Evolutionary conservation across 2,888 invertebrate species (phyloP).

Genomic region (Lycaena phlaeas): DNA sequence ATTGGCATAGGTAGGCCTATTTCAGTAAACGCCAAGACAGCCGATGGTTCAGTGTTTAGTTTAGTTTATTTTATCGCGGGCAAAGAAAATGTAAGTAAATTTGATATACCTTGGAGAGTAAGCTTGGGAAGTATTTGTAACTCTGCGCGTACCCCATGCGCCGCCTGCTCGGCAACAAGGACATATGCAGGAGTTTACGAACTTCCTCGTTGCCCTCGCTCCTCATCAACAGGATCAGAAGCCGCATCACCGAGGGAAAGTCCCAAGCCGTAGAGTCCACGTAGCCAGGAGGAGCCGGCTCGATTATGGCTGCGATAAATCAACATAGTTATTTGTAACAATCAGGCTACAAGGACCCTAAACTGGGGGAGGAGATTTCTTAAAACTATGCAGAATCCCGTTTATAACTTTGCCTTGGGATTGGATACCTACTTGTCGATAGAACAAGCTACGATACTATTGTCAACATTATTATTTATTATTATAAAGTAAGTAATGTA

Average conservation of each 20-base stretch:
- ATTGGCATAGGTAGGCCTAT: no score
- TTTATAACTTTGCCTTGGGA: not conserved
- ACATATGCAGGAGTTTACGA: constrained; percentile 24
- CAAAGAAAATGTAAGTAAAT: no score
- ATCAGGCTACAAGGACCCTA: no score
- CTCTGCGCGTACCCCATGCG: constrained; percentile 23
- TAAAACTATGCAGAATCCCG: no score
- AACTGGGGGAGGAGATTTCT: no score
- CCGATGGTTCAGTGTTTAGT: no score
- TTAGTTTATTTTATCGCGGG: no score
- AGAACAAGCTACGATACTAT: no score
- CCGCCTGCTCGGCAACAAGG: constrained; percentile 24
- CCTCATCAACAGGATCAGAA: constrained; percentile 31
- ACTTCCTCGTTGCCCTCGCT: constrained; percentile 27
- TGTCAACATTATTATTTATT: no score
- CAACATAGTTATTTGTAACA: not conserved
- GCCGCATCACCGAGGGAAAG: constrained; percentile 31
- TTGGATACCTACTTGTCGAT: no score
- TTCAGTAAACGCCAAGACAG: no score
- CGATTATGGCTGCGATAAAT: constrained; percentile 26
- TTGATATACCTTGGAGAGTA: constrained; percentile 10
- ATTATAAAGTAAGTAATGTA: no score
- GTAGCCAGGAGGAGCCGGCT: constrained; percentile 29
- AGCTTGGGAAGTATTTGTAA: constrained; percentile 34
- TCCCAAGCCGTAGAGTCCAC: constrained; percentile 36